Conservation (phyloP, 1,140 invertebrate species). For the Planococcus citri region DNA sequence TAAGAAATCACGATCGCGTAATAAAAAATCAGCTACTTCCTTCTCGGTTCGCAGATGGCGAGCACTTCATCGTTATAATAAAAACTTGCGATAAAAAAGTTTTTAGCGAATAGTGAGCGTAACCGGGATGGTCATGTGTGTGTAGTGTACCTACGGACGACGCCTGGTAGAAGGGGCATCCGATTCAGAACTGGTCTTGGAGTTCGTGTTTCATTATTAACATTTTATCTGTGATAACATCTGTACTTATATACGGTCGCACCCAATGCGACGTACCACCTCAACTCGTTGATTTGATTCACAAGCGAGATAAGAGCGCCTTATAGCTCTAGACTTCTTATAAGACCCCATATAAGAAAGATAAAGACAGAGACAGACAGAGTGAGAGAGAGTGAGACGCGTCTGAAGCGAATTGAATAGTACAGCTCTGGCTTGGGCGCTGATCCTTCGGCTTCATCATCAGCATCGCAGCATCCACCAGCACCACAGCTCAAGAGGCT, state of each 20-base stretch:
- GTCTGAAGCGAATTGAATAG: not conserved
- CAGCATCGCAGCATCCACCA: too few relatives aligned
- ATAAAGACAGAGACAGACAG: too few relatives aligned
- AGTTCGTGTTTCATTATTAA: constrained; percentile 18
- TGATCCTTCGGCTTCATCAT: not conserved
- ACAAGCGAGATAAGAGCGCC: constrained; percentile 10
- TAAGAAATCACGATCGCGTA: not conserved
- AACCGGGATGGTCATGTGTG: constrained; percentile 13
- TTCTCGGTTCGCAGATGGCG: not conserved
- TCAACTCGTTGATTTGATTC: constrained; percentile 18
- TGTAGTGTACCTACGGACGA: too few relatives aligned
- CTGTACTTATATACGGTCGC: constrained; percentile 17
- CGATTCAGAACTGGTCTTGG: constrained; percentile 16
- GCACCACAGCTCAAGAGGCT: too few relatives aligned
- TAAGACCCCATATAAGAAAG: too few relatives aligned
- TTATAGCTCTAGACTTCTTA: too few relatives aligned
- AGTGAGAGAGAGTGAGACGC: too few relatives aligned
- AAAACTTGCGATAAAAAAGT: not conserved
- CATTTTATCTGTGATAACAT: constrained; percentile 16
- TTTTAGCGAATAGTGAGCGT: constrained; percentile 13
- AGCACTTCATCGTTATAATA: constrained; percentile 1
- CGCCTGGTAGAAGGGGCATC: constrained; percentile 11
- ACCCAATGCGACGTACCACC: constrained; percentile 17
- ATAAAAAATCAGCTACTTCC: not conserved
- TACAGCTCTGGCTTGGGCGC: too few relatives aligned